A percentile compares a stretch with the other conserved stretches of the same genome.
phyloP scores from a whole-genome alignment of 2,797 vertebrate species.

The Arrhamphus sclerolepis region DNA sequence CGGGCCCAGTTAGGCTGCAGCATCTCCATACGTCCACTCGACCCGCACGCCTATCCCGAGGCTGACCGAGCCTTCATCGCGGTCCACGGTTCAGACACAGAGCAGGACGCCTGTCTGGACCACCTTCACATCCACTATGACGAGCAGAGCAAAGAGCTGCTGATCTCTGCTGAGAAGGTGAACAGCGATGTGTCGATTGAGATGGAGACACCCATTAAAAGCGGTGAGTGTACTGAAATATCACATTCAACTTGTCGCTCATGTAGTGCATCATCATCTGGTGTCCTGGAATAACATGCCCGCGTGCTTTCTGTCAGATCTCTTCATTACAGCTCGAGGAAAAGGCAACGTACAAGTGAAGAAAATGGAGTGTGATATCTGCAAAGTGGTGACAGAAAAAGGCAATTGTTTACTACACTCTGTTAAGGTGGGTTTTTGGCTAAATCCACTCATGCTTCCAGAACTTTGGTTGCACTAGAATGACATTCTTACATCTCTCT shows the following conservation, averaged over 20 bases:
- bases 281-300: not conserved
- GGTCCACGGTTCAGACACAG: slow-evolving; percentile 61
- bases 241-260: not conserved
- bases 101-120: slow-evolving; percentile 56
- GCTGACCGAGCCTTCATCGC: slow-evolving; percentile 84
- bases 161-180: slow-evolving; percentile 68
- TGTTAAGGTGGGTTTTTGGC: slow-evolving; percentile 83
- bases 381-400: slow-evolving; percentile 87
- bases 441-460: not conserved
- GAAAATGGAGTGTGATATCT: slow-evolving; percentile 90
- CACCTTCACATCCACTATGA: slow-evolving; percentile 82
- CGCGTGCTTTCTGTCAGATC: slow-evolving; percentile 78
- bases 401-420: slow-evolving; percentile 88
- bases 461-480: too few relatives aligned
- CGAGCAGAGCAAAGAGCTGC: slow-evolving; percentile 76
- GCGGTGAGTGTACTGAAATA: slow-evolving; percentile 78
- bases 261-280: not conserved
- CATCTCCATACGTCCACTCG: slow-evolving; percentile 83
- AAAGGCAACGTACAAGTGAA: slow-evolving; percentile 85
- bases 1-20: slow-evolving; percentile 82
- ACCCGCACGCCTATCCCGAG: slow-evolving; percentile 82
- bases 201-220: slow-evolving; percentile 84
- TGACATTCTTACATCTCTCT: too few relatives aligned
- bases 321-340: slow-evolving; percentile 86
- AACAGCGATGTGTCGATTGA: slow-evolving; percentile 77